A percentile compares a stretch with the other conserved stretches of the same genome.
phyloP scores from a whole-genome alignment of 2,888 invertebrate species.

The Harpalus rubripes region DNA sequence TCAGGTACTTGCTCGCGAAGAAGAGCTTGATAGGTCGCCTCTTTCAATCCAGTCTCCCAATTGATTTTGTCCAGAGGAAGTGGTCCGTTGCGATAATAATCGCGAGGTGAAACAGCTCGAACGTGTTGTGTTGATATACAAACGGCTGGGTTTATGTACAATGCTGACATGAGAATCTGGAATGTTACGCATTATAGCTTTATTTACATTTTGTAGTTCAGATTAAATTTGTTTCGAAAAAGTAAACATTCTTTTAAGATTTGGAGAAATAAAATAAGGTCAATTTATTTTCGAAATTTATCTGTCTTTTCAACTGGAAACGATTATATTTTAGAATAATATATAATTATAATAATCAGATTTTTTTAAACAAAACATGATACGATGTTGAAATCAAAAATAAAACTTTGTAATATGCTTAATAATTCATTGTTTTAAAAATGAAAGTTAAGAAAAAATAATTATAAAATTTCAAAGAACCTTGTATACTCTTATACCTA shows the following conservation, averaged over 20 bases:
- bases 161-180: conserved; percentile 63
- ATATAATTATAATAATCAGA: too few relatives aligned
- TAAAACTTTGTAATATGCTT: conserved; percentile 4
- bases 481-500: not conserved
- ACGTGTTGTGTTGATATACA: conserved; percentile 67
- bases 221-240: not conserved
- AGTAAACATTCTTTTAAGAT: too few relatives aligned
- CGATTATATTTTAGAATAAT: too few relatives aligned
- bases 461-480: conserved; percentile 19
- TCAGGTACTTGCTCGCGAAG: conserved; percentile 80
- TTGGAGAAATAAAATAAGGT: not conserved
- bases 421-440: conserved; percentile 41
- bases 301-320: not conserved
- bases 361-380: not conserved
- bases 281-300: not conserved
- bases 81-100: conserved; percentile 65
- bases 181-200: conserved; percentile 59
- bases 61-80: conserved; percentile 69
- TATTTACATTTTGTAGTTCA: conserved; percentile 49
- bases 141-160: conserved; percentile 23
- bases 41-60: conserved; percentile 85
- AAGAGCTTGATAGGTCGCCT: conserved; percentile 84
- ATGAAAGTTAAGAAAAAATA: conserved; percentile 33
- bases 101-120: conserved; percentile 61
- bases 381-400: conserved; percentile 27